phyloP scores from a whole-genome alignment of 2,113 vertebrate genomes.

The Agapornis roseicollis region DNA sequence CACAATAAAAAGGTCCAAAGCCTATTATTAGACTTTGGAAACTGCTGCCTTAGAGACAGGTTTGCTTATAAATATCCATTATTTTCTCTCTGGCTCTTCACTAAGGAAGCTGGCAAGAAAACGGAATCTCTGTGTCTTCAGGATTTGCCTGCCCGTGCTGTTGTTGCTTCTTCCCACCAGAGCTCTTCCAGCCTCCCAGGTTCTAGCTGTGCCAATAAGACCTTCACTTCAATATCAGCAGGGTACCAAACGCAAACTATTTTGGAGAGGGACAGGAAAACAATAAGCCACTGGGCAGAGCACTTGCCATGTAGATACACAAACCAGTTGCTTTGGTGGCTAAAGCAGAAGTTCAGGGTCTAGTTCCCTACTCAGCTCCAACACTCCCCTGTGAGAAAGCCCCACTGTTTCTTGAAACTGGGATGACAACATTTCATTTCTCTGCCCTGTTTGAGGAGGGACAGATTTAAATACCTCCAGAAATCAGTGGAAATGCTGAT shows the following conservation, averaged over 20 bases:
- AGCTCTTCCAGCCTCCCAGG: neutral
- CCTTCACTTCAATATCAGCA: neutral
- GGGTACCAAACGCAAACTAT: neutral
- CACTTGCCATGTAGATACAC: neutral
- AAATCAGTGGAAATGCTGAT: neutral
- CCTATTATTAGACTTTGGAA: constrained; percentile 53
- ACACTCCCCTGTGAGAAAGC: neutral
- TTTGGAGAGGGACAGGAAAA: neutral
- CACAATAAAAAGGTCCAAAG: neutral
- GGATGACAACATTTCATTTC: neutral
- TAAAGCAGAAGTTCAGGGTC: neutral
- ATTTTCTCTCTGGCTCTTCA: neutral
- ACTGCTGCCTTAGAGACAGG: constrained; percentile 55
- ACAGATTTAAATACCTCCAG: neutral
- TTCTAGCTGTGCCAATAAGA: neutral
- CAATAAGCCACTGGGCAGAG: neutral
- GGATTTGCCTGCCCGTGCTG: neutral
- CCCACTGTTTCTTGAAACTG: neutral
- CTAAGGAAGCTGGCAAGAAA: neutral
- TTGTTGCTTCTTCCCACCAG: neutral
- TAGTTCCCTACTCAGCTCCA: neutral
- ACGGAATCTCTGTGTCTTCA: neutral
- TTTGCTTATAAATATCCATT: constrained; percentile 18
- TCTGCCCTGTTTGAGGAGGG: neutral
- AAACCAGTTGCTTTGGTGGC: neutral